These are phyloP conservation scores for Eustalomyia histrio DNA, from an alignment of 2,888 invertebrate species.

Conservation along the genomic window DNA sequence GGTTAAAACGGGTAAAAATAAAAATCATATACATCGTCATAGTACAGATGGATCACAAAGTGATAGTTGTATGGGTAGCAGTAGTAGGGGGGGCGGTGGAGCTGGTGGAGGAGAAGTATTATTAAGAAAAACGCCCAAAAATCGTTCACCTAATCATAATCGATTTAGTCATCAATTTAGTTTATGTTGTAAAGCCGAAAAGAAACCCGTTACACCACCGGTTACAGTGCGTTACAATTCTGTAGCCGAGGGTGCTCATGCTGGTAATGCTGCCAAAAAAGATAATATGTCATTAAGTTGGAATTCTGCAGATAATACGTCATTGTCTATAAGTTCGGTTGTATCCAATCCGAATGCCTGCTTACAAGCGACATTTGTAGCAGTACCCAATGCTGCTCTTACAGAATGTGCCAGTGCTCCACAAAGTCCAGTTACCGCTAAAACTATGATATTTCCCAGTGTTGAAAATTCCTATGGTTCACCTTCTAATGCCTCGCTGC, in stretches of 20 bases:
- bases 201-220: slow-evolving; percentile 77
- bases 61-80: slow-evolving; percentile 68
- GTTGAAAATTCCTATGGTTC: slow-evolving; percentile 72
- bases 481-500: slow-evolving; percentile 74
- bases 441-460: slow-evolving; percentile 71
- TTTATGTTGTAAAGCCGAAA: slow-evolving; percentile 78
- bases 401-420: slow-evolving; percentile 78
- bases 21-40: slow-evolving; percentile 72
- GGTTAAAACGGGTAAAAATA: slow-evolving; percentile 72
- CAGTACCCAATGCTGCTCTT: slow-evolving; percentile 63
- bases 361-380: slow-evolving; percentile 61
- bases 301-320: slow-evolving; percentile 72
- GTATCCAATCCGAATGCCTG: slow-evolving; percentile 68
- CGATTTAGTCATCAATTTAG: slow-evolving; percentile 79
- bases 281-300: slow-evolving; percentile 75
- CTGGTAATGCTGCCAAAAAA: slow-evolving; percentile 66
- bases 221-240: slow-evolving; percentile 79
- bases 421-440: slow-evolving; percentile 76
- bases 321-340: slow-evolving; percentile 71
- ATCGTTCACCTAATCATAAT: slow-evolving; percentile 77
- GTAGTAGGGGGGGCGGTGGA: neutral
- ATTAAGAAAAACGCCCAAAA: slow-evolving; percentile 73
- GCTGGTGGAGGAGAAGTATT: slow-evolving; percentile 67
- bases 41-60: slow-evolving; percentile 75
- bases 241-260: slow-evolving; percentile 71